These are phyloP conservation scores for Hydraecia micacea DNA, from an alignment of 2,888 invertebrate species.

Conservation along the genomic window DNA sequence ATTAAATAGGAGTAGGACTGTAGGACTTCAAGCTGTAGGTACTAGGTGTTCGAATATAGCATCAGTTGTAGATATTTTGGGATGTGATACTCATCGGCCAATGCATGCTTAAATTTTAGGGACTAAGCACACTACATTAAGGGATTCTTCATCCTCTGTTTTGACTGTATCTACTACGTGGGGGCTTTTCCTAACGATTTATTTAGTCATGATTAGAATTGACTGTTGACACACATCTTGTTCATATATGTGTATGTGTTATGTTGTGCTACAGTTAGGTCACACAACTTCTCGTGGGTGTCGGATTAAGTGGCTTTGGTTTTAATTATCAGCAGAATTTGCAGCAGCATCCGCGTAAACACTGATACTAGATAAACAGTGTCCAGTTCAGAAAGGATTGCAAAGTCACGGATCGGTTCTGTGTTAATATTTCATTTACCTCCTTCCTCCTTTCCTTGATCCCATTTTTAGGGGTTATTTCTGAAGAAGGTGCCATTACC, in stretches of 20 bases:
- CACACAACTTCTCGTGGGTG: slow-evolving; percentile 32
- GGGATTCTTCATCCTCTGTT: background rate
- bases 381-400: background rate
- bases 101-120: background rate
- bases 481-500: too few species aligned
- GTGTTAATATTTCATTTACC: background rate
- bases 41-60: background rate
- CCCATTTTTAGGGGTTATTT: too few species aligned
- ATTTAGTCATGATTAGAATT: background rate
- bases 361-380: slow-evolving; percentile 2
- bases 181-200: background rate
- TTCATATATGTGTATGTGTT: background rate
- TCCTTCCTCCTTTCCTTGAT: too few species aligned
- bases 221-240: background rate
- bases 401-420: background rate
- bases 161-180: background rate
- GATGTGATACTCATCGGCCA: background rate
- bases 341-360: slow-evolving; percentile 22
- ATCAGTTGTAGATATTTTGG: background rate
- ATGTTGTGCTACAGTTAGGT: background rate
- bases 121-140: background rate
- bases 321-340: slow-evolving; percentile 3
- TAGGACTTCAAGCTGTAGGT: background rate
- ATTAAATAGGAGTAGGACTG: background rate
- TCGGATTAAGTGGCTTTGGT: background rate